Evolutionary conservation across 2,888 invertebrate genomes (phyloP).

Genomic region (Auanema freiburgensis): DNA sequence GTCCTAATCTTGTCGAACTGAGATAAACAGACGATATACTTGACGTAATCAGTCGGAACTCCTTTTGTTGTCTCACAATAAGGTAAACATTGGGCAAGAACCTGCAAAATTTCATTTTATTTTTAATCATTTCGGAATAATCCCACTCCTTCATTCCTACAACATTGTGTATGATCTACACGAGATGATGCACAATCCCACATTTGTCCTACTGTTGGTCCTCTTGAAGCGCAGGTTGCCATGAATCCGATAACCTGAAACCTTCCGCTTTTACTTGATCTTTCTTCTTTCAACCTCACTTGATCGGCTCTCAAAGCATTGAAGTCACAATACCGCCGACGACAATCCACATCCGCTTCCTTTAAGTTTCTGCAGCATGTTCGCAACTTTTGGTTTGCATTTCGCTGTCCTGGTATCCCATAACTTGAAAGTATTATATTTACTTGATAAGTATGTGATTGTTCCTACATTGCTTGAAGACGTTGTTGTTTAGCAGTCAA

Average conservation of each 20-base stretch:
- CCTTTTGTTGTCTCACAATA: conserved; percentile 64
- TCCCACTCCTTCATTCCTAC: conserved; percentile 37
- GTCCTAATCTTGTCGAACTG: conserved; percentile 61
- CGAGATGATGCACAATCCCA: conserved; percentile 63
- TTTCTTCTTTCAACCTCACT: conserved; percentile 12
- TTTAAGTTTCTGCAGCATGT: conserved; percentile 58
- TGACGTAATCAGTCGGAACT: conserved; percentile 59
- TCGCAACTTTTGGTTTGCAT: conserved; percentile 57
- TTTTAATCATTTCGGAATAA: neutral
- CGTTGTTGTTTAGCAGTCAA: conserved; percentile 14
- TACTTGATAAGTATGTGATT: neutral
- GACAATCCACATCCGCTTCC: conserved; percentile 61
- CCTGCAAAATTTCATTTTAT: conserved; percentile 28
- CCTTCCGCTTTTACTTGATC: neutral
- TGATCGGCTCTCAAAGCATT: conserved; percentile 44
- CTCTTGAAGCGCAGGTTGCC: conserved; percentile 55
- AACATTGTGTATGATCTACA: conserved; percentile 57
- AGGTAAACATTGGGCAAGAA: conserved; percentile 54
- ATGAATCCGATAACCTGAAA: conserved; percentile 56
- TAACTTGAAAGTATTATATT: conserved; percentile 21
- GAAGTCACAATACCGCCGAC: conserved; percentile 60
- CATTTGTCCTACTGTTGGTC: conserved; percentile 64
- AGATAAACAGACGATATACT: conserved; percentile 56
- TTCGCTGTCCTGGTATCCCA: conserved; percentile 33
- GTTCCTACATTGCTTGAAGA: conserved; percentile 16